A percentile compares a stretch with the other conserved stretches of the same genome.
phyloP scores from a whole-genome alignment of 2,113 vertebrate genomes.

The Xyrauchen texanus region DNA sequence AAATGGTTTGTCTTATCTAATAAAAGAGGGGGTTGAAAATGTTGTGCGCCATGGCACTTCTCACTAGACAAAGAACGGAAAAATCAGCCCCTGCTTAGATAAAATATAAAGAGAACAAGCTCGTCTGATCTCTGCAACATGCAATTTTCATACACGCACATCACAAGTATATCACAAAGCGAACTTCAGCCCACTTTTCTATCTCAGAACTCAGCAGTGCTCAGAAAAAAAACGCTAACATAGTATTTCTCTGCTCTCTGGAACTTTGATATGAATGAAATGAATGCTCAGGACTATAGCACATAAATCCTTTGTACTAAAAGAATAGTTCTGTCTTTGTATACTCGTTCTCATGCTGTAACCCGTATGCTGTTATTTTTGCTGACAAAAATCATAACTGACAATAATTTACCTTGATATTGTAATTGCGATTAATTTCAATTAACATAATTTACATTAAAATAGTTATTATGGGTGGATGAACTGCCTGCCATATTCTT shows the following conservation, averaged over 20 bases:
- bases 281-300: too few relatives aligned
- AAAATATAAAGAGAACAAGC: not conserved
- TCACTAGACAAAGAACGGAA: conserved; percentile 11
- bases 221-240: conserved; percentile 9
- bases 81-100: conserved; percentile 14
- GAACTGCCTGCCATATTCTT: too few relatives aligned
- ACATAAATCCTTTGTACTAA: not conserved
- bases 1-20: conserved; percentile 24
- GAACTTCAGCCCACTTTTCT: not conserved
- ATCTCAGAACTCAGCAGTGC: not conserved
- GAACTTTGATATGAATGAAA: not conserved
- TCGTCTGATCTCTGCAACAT: not conserved
- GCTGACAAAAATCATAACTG: too few relatives aligned
- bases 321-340: too few relatives aligned
- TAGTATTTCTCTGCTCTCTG: not conserved
- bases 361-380: too few relatives aligned
- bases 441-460: too few relatives aligned
- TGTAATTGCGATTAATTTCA: too few relatives aligned
- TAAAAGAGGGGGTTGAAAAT: not conserved
- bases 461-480: too few relatives aligned
- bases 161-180: not conserved
- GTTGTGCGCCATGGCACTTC: not conserved
- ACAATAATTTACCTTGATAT: too few relatives aligned
- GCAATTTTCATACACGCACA: conserved; percentile 13
- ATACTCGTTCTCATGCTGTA: too few relatives aligned